Percentiles rank a stretch among this genome's conserved stretches.
These are phyloP conservation scores for Nemopilema nomurai DNA, from an alignment of 30 jellyfish, hydroid and myxozoan genomes.

Conservation along the genomic window DNA sequence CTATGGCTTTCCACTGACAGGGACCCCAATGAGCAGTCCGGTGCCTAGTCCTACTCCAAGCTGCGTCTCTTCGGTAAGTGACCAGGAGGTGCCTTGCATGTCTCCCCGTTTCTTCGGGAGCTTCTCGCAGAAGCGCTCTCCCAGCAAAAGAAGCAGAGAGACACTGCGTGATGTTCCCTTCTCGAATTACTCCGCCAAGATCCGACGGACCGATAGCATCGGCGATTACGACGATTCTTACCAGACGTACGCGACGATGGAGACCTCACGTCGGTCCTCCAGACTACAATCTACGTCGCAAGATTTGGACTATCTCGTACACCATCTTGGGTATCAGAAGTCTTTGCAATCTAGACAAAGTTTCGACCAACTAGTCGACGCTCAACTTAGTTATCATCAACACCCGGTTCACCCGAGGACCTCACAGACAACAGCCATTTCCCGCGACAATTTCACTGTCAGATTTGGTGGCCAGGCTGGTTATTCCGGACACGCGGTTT, in stretches of 20 bases:
- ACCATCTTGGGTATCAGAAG: background rate
- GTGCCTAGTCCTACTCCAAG: constrained; percentile 72
- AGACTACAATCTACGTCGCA: background rate
- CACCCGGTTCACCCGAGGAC: constrained; percentile 16
- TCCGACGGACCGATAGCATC: constrained; percentile 62
- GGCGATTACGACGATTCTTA: constrained; percentile 63
- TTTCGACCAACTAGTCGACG: background rate
- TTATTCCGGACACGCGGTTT: constrained; percentile 2
- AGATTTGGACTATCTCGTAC: background rate
- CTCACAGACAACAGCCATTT: background rate
- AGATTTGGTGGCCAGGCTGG: background rate
- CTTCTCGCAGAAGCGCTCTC: constrained; percentile 37
- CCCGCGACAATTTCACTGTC: background rate
- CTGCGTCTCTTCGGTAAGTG: constrained; percentile 53
- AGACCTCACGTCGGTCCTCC: background rate
- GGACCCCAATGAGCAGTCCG: constrained; percentile 56
- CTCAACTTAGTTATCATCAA: background rate
- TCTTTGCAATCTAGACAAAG: background rate
- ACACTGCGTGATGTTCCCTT: constrained; percentile 37
- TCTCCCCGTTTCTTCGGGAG: constrained; percentile 48
- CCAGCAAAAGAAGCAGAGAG: constrained; percentile 52
- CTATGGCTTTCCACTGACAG: constrained; percentile 8
- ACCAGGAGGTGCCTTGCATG: constrained; percentile 74
- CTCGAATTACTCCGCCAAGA: constrained; percentile 33
- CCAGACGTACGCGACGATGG: constrained; percentile 20